Base-by-base conservation (phyloP, 1,140 invertebrate species). In the Bombus impatiens region DNA sequence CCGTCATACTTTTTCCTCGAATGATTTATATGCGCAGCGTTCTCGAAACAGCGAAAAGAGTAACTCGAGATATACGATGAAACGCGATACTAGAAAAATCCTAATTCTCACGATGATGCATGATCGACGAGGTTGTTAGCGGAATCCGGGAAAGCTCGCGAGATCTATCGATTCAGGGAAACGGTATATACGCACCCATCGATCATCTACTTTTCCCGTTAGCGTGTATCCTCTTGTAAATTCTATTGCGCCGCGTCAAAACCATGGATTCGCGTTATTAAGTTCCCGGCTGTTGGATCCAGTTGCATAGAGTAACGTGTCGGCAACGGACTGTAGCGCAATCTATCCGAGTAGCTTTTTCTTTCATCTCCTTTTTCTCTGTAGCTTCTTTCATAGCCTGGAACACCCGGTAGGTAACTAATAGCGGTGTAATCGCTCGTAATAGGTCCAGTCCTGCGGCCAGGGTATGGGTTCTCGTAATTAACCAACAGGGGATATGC, bases 341-440 rank as follows among this genome's bases (percentile, higher is more conserved):
- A 91, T 90, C 89, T 87, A 90, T 91, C 89, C 78, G 90, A 78
- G 32, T 78, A 80, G 77, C 81, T 86, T 89, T 90, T 88, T 84
- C 74, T 78, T 68, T 75, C 62, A 12, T 77, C 78, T 81, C 42
- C 75, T 82, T 90, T 91, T 86, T 80, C 72, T 35, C 22, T 25
- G 71, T 86, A n/a, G 59, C 79, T 86, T 80, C 85, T 88, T 86
- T 87, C 89, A 68, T 83, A 75, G 81, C 80, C 62, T 75, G 89
- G 92, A 93, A 93, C 92, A 92, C 91, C 92, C 92, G 88, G 93
- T 93, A 91, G 92, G 92, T 93, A 93, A 93, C 92, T 93, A 93
- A 93, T 93, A 93, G 93, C 91, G 90, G 93, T 93, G 92, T 93
- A 93, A 93, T 93, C 91, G 92, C 88, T 92, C 87, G 92, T 93